Conservation (phyloP, 2,797 vertebrate species). For the Diceros bicornis region DNA sequence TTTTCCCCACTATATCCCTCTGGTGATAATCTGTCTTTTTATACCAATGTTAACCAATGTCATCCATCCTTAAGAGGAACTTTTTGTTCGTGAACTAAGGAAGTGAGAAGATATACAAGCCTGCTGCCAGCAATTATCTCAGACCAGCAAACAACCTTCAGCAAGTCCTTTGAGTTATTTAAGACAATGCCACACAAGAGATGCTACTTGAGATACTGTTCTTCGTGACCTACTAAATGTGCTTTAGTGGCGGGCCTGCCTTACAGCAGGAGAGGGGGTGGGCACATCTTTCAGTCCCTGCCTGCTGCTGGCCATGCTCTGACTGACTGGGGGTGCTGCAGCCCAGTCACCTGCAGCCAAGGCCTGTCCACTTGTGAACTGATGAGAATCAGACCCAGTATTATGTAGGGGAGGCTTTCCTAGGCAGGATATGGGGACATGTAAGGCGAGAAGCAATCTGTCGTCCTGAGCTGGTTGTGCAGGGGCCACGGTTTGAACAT, state of each 20-base stretch:
- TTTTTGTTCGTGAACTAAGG: conserved; percentile 26
- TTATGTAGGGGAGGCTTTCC: neutral
- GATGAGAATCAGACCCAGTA: neutral
- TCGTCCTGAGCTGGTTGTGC: neutral
- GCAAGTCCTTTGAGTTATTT: conserved; percentile 55
- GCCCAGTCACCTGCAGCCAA: neutral
- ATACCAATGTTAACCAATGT: neutral
- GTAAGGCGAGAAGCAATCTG: neutral
- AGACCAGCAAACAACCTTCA: neutral
- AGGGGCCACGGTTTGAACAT: neutral
- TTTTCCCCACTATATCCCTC: neutral
- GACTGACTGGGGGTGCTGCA: neutral
- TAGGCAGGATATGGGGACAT: neutral
- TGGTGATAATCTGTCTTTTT: conserved; percentile 29
- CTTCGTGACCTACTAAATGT: conserved; percentile 55
- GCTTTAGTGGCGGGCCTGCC: neutral
- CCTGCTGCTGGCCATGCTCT: neutral
- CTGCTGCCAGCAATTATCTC: neutral
- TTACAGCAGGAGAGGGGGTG: neutral
- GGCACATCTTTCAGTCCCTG: neutral
- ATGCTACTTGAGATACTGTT: conserved; percentile 1
- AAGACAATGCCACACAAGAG: conserved; percentile 20
- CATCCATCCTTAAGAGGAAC: neutral
- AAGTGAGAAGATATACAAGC: conserved; percentile 41
- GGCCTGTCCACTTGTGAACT: neutral